phyloP scores from a whole-genome alignment of 1,140 invertebrate genomes.

The Heliothis virescens region DNA sequence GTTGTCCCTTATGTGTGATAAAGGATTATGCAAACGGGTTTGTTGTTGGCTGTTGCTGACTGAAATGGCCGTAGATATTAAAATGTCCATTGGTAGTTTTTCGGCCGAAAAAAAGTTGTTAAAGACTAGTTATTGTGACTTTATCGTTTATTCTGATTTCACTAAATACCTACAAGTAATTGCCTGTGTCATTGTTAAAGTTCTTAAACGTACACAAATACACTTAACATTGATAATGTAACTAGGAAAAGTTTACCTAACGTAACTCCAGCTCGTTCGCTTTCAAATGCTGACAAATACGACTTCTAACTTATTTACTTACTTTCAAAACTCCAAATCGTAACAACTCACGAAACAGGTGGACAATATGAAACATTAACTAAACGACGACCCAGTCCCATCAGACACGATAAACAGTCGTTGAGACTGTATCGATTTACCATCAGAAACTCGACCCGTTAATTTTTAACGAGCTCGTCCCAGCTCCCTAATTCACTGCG shows the following conservation, averaged over 20 bases:
- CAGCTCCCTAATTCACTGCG: slow-evolving; percentile 68
- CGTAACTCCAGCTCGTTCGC: background rate
- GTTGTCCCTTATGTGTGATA: slow-evolving; percentile 37
- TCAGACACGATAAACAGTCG: slow-evolving; percentile 36
- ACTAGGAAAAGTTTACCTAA: background rate
- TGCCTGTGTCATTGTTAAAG: no score
- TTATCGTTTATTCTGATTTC: no score
- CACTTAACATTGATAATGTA: background rate
- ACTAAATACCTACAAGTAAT: no score
- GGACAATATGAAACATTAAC: slow-evolving; percentile 38
- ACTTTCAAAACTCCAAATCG: slow-evolving; percentile 10
- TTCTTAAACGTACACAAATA: background rate
- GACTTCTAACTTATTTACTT: slow-evolving; percentile 28
- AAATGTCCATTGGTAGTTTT: background rate
- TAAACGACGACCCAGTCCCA: slow-evolving; percentile 16
- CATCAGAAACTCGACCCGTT: slow-evolving; percentile 70
- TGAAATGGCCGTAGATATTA: background rate
- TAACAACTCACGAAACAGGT: slow-evolving; percentile 32
- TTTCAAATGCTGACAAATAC: slow-evolving; percentile 1
- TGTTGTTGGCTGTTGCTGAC: background rate
- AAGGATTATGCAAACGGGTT: slow-evolving; percentile 29
- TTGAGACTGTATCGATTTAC: slow-evolving; percentile 71
- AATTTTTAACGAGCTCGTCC: slow-evolving; percentile 74
- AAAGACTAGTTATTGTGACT: no score
- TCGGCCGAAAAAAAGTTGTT: no score